phyloP scores from a whole-genome alignment of 2,797 vertebrate species.

The Malurus splendens region DNA sequence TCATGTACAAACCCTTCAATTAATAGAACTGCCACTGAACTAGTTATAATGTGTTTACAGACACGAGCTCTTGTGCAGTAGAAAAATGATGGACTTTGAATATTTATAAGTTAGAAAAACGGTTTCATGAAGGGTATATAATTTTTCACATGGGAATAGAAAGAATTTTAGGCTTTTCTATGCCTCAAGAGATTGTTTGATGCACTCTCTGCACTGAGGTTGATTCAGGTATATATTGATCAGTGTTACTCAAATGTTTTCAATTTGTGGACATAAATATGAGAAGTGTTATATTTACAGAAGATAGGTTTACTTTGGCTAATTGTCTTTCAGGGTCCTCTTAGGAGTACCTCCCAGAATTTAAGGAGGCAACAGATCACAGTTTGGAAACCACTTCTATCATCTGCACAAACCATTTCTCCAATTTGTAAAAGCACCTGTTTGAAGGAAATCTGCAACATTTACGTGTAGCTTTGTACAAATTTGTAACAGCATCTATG shows the following conservation, averaged over 20 bases:
- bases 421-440: not conserved
- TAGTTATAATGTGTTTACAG: not conserved
- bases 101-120: not conserved
- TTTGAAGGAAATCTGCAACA: not conserved
- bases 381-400: not conserved
- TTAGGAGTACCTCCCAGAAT: not conserved
- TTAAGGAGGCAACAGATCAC: not conserved
- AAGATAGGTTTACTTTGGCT: not conserved
- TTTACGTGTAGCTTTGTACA: not conserved
- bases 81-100: not conserved
- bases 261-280: not conserved
- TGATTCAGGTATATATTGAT: not conserved
- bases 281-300: not conserved
- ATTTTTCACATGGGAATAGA: not conserved
- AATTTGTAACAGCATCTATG: not conserved
- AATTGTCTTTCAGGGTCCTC: not conserved
- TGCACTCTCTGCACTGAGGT: not conserved
- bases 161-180: not conserved
- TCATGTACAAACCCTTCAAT: fast-evolving
- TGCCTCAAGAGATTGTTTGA: not conserved
- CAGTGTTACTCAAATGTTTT: not conserved
- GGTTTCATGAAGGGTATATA: not conserved
- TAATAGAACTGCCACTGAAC: not conserved
- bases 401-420: not conserved
- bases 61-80: fast-evolving